A percentile compares a stretch with the other conserved stretches of the same genome.
Evolutionary conservation across 1,140 invertebrate species (phyloP).

Genomic region (Olivierus martensii): DNA sequence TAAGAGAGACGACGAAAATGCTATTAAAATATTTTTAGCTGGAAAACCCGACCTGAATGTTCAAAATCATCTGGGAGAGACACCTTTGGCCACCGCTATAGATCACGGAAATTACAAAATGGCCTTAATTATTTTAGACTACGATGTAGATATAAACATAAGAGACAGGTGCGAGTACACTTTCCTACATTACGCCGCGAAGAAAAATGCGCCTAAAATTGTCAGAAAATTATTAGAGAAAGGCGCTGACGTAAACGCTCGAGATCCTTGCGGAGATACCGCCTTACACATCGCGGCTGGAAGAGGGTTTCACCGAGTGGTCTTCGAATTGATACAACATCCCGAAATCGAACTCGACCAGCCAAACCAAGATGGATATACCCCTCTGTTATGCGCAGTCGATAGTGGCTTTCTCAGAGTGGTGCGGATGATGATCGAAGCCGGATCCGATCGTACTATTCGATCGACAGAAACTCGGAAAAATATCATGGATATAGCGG

Average conservation of each 20-base stretch:
- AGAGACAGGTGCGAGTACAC: constrained; percentile 20
- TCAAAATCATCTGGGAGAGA: constrained; percentile 77
- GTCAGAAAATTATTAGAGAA: constrained; percentile 11
- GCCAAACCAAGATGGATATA: neutral
- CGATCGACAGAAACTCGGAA: neutral
- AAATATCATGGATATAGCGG: too few species aligned
- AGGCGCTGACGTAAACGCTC: constrained; percentile 17
- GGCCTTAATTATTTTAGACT: constrained; percentile 42
- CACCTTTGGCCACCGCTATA: constrained; percentile 85
- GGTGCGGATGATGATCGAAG: neutral
- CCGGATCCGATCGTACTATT: neutral
- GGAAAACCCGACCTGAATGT: constrained; percentile 22
- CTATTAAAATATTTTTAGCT: neutral
- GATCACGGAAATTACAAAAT: constrained; percentile 82
- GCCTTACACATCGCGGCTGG: constrained; percentile 26
- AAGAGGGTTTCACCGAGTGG: constrained; percentile 17
- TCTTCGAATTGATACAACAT: too few species aligned
- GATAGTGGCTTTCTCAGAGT: neutral
- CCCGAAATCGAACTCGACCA: too few species aligned
- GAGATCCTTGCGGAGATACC: constrained; percentile 23
- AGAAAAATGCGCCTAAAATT: constrained; percentile 14
- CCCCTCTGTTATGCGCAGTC: neutral
- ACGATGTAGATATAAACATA: constrained; percentile 8
- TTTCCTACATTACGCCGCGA: constrained; percentile 9
- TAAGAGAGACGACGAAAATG: too few species aligned